These are phyloP conservation scores for Chymomyza amoena DNA, from an alignment of 2,888 invertebrate species.

Conservation along the genomic window DNA sequence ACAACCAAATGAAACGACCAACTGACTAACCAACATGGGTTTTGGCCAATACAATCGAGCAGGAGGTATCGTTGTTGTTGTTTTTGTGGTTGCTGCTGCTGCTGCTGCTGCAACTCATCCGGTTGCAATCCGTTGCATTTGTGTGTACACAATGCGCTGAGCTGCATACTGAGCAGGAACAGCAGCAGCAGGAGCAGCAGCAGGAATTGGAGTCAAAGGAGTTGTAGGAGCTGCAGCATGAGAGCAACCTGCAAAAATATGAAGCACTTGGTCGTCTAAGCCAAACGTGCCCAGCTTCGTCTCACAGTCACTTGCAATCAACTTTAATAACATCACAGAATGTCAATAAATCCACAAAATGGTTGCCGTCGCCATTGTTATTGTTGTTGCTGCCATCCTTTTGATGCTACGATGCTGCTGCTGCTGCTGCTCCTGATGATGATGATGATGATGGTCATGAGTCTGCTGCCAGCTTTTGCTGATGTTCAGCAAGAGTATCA, in stretches of 20 bases:
- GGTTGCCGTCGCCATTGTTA: constrained; percentile 41
- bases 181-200: constrained; percentile 18
- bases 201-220: neutral
- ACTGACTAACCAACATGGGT: neutral
- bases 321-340: constrained; percentile 76
- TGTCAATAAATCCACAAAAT: constrained; percentile 76
- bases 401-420: constrained; percentile 20
- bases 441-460: constrained; percentile 22
- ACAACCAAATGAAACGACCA: neutral
- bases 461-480: constrained; percentile 21
- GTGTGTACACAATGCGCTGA: constrained; percentile 30
- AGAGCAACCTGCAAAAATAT: constrained; percentile 2
- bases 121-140: constrained; percentile 8
- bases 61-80: neutral
- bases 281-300: constrained; percentile 52
- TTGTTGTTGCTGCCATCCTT: constrained; percentile 9
- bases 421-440: constrained; percentile 38
- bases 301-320: constrained; percentile 64
- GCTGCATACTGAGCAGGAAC: constrained; percentile 55
- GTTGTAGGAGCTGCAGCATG: neutral
- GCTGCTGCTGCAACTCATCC: neutral
- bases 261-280: constrained; percentile 59
- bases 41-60: neutral
- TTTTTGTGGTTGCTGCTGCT: constrained; percentile 27
- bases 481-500: constrained; percentile 66